Percentiles rank a stretch among this genome's conserved stretches.
Evolutionary conservation across 2,797 vertebrate species (phyloP).

Genomic region (Sparidentex hasta): DNA sequence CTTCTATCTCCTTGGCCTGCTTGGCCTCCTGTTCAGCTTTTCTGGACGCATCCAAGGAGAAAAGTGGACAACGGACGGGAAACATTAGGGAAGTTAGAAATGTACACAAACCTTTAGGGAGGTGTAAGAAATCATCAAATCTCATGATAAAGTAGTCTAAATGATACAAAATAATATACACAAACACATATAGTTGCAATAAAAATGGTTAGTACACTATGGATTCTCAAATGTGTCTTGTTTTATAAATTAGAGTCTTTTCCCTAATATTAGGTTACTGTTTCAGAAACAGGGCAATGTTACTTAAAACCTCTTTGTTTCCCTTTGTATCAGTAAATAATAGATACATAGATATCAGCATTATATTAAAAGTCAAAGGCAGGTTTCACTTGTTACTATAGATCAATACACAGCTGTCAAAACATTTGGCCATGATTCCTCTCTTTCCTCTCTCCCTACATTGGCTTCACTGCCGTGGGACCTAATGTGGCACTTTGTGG

Average conservation of each 20-base stretch:
- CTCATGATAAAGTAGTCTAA: background rate
- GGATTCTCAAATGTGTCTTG: background rate
- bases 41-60: conserved; percentile 74
- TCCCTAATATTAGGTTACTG: background rate
- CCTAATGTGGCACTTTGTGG: background rate
- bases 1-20: conserved; percentile 89
- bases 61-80: background rate
- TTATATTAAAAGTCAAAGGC: no score
- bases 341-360: no score
- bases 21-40: conserved; percentile 90
- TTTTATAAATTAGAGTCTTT: background rate
- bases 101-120: background rate
- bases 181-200: no score
- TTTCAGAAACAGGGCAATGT: background rate
- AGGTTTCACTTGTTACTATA: no score
- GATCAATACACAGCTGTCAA: no score
- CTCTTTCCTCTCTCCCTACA: no score
- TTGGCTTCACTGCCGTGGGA: background rate
- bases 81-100: conserved; percentile 9
- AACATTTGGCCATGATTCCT: no score
- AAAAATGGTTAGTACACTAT: background rate
- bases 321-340: no score
- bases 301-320: no score
- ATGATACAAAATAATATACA: background rate
- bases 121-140: background rate